These are phyloP conservation scores for Dicrostonyx torquatus DNA, from an alignment of 2,797 vertebrate species.

Conservation along the genomic window DNA sequence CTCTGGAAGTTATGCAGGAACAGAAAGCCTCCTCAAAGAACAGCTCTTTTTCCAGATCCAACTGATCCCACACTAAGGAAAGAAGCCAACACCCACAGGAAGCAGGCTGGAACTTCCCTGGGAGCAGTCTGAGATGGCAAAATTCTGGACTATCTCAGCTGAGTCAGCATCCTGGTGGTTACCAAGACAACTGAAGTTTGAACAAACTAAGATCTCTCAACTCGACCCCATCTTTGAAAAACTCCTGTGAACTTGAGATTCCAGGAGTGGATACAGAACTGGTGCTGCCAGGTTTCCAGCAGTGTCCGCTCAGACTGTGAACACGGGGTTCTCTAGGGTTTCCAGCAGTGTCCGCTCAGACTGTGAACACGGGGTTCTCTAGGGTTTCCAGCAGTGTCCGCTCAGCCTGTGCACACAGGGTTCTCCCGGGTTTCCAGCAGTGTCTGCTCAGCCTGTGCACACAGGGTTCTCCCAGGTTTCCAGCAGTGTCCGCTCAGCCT, in stretches of 20 bases:
- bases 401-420: no score
- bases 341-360: no score
- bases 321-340: no score
- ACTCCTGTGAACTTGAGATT: not conserved
- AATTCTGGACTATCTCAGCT: not conserved
- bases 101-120: not conserved
- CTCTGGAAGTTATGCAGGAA: not conserved
- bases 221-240: not conserved
- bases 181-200: no score
- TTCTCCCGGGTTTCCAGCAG: no score
- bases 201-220: not conserved
- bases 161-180: not conserved
- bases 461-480: no score
- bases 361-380: no score
- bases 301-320: not conserved
- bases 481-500: no score
- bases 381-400: no score
- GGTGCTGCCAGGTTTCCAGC: no score
- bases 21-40: not conserved
- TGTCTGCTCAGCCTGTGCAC: no score
- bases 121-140: not conserved
- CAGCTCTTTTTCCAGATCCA: not conserved
- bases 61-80: not conserved
- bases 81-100: not conserved
- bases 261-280: not conserved